Percentiles rank a stretch among this genome's conserved stretches.
Conservation (phyloP, 2,888 invertebrate species). For the Lochmaea crataegi region DNA sequence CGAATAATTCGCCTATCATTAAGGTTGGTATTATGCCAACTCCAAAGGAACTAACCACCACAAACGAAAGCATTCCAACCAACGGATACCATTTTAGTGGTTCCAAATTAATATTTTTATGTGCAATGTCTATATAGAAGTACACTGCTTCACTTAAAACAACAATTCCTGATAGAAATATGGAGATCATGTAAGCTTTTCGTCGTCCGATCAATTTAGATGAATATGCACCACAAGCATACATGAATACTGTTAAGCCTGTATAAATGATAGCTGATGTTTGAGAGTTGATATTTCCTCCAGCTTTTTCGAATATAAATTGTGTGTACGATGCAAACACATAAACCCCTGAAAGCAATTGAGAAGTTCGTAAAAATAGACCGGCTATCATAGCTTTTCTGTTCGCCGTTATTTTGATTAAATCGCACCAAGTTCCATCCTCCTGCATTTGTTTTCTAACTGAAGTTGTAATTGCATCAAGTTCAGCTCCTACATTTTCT, state of each 20-base stretch:
- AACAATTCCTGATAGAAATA: slow-evolving; percentile 46
- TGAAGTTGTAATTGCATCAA: slow-evolving; percentile 44
- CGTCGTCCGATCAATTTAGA: slow-evolving; percentile 51
- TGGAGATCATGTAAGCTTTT: slow-evolving; percentile 50
- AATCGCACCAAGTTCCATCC: slow-evolving; percentile 52
- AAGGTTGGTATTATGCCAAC: slow-evolving; percentile 54
- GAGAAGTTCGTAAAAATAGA: slow-evolving; percentile 50
- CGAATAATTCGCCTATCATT: slow-evolving; percentile 57
- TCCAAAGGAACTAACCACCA: slow-evolving; percentile 50
- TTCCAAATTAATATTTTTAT: slow-evolving; percentile 45
- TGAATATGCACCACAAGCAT: slow-evolving; percentile 44
- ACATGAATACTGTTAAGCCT: slow-evolving; percentile 39
- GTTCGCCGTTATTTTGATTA: slow-evolving; percentile 50
- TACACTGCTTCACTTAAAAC: slow-evolving; percentile 49
- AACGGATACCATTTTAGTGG: slow-evolving; percentile 54
- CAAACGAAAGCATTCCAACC: slow-evolving; percentile 54
- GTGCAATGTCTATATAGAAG: slow-evolving; percentile 48
- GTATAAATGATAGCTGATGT: slow-evolving; percentile 48
- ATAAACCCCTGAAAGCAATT: slow-evolving; percentile 53
- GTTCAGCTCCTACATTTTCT: slow-evolving; percentile 48
- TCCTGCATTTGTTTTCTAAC: slow-evolving; percentile 54
- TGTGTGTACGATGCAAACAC: slow-evolving; percentile 53
- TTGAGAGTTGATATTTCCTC: slow-evolving; percentile 52
- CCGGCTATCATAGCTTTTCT: slow-evolving; percentile 52
- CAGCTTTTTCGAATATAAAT: slow-evolving; percentile 55